phyloP scores from a whole-genome alignment of 2,797 vertebrate genomes.

The Ptychobarbus kaznakovi region DNA sequence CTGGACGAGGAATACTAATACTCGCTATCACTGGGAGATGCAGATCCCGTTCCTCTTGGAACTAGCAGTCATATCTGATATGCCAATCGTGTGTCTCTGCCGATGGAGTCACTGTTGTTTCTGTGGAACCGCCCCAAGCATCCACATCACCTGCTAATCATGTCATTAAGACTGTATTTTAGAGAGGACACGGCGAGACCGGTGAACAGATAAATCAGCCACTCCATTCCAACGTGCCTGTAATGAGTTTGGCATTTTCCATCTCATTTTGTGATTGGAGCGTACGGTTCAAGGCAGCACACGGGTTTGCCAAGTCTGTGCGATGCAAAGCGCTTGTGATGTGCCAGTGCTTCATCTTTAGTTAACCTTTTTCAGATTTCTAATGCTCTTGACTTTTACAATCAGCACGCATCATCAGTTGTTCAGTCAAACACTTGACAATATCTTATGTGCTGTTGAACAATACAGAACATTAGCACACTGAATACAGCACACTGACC shows the following conservation, averaged over 20 bases:
- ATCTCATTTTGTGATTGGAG: constrained; percentile 31
- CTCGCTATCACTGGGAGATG: background rate
- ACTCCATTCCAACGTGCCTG: background rate
- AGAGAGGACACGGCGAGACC: constrained; percentile 5
- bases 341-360: background rate
- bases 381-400: background rate
- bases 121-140: background rate
- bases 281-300: constrained; percentile 5
- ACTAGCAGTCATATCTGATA: background rate
- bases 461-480: background rate
- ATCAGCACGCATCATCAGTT: background rate
- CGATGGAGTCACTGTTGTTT: background rate
- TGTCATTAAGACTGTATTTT: constrained; percentile 49
- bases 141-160: constrained; percentile 23
- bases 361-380: constrained; percentile 33
- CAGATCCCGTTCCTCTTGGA: background rate
- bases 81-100: background rate
- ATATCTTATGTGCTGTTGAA: background rate
- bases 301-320: constrained; percentile 11
- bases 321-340: background rate
- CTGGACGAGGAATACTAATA: constrained; percentile 14
- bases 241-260: constrained; percentile 31
- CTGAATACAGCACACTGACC: background rate
- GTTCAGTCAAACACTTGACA: background rate
- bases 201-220: constrained; percentile 41